Base-by-base conservation (phyloP, 2,113 vertebrate species). In the Megalops atlanticus region DNA sequence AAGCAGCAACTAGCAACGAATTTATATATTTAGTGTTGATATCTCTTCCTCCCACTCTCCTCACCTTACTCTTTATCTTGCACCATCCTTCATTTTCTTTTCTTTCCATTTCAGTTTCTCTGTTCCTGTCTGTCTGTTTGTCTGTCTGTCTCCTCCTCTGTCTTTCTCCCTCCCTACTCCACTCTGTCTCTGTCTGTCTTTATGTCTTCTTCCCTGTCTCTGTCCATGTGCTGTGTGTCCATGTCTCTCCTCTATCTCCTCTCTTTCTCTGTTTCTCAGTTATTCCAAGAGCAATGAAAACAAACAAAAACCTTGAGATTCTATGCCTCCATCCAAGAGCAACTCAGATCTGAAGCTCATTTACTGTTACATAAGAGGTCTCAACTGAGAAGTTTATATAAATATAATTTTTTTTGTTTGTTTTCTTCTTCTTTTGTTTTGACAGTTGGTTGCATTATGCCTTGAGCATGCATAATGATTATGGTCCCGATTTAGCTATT, bases 111-210 rank as follows among this genome's bases (percentile, higher is more conserved):
- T n/a, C n/a, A n/a, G n/a, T n/a, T n/a, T n/a, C n/a, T 49, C 47
- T 49, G 24, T 58, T 24, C 7, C 3, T 58, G 1, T 58, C 52
- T 31, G 5, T 64, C 58, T 31, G 24, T 31, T 4, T 11, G 6
- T n/a, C n/a, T 80, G 33, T 36, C 24, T 68, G 41, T 31, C 21
- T 81, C 49, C 45, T 16, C 14, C 27, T 74, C 70, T 77, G 12
- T 43, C 43, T 45, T 45, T 45, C 14, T 0, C 14, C 14, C 43
- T 45, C 43, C 39, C 27, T 27, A 12, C 70, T 79, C 78, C 83
- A 84, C 77, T 40, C 80, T 49, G n/a, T 70, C 77, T 80, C 77
- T 78, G 76, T 84, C 41, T 84, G 77, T 33, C 74, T 76, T 27
- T 80, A n/a, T n/a, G 82, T 80, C 78, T 64, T 64, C 77, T 80